These are phyloP conservation scores for Lithobates sylvaticus DNA, from an alignment of 2,797 vertebrate genomes.

Conservation along the genomic window DNA sequence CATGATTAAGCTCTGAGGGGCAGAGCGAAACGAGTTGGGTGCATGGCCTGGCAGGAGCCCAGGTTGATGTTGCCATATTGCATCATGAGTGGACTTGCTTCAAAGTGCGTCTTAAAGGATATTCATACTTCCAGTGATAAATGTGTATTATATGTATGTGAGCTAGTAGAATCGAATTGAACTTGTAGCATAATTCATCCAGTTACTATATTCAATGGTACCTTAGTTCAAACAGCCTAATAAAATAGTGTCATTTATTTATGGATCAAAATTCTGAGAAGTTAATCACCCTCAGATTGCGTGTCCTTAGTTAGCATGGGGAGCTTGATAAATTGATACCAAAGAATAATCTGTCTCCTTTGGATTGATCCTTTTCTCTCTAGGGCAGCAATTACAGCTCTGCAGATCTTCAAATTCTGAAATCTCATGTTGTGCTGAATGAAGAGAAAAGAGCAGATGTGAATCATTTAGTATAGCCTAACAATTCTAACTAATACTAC, in stretches of 20 bases:
- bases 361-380: slow-evolving; percentile 37
- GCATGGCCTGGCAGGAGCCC: too few relatives aligned
- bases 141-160: neutral
- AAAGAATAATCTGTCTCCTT: slow-evolving; percentile 25
- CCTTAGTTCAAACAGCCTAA: neutral
- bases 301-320: slow-evolving; percentile 19
- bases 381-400: slow-evolving; percentile 48
- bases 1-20: too few relatives aligned
- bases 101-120: too few relatives aligned
- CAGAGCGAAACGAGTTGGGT: too few relatives aligned
- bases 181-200: neutral
- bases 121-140: neutral
- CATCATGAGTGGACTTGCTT: too few relatives aligned
- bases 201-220: neutral
- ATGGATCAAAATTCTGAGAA: neutral
- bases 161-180: neutral
- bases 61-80: too few relatives aligned
- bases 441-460: slow-evolving; percentile 28
- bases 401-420: slow-evolving; percentile 36
- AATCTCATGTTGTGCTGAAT: slow-evolving; percentile 49
- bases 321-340: slow-evolving; percentile 53
- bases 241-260: slow-evolving; percentile 2
- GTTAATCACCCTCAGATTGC: slow-evolving; percentile 31
- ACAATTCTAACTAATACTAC: slow-evolving; percentile 33
- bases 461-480: slow-evolving; percentile 31